phyloP scores from a whole-genome alignment of 2,888 invertebrate genomes.

The Hypercompe scribonia region DNA sequence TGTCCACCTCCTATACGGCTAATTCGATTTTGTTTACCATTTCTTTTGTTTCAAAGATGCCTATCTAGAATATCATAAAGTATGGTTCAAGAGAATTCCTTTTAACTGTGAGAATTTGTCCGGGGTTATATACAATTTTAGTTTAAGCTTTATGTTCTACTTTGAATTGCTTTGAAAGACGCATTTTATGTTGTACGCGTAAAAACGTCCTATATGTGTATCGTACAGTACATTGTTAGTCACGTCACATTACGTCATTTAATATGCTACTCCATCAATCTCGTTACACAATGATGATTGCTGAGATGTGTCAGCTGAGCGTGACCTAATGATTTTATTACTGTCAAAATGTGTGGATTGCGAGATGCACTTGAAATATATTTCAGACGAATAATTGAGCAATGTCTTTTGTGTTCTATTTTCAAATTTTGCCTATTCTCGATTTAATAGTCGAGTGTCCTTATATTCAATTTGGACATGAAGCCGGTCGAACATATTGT shows the following conservation, averaged over 20 bases:
- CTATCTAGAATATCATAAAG: too few species aligned
- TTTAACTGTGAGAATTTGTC: too few species aligned
- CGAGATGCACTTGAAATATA: not conserved
- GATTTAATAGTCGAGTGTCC: not conserved
- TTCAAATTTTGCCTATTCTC: not conserved
- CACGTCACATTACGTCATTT: constrained; percentile 14
- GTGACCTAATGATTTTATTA: constrained; percentile 6
- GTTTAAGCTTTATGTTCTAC: not conserved
- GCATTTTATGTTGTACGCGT: not conserved
- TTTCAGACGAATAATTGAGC: not conserved
- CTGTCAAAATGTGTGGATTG: not conserved
- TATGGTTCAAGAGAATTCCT: too few species aligned
- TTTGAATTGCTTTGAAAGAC: not conserved
- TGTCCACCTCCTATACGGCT: too few species aligned
- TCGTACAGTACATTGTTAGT: not conserved
- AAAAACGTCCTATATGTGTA: not conserved
- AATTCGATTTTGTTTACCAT: too few species aligned
- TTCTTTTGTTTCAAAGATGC: too few species aligned
- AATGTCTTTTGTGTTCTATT: not conserved
- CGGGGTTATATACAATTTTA: too few species aligned
- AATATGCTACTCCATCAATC: constrained; percentile 11
- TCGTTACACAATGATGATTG: constrained; percentile 13
- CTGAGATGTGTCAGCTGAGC: constrained; percentile 8
- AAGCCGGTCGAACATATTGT: too few species aligned
- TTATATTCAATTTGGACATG: too few species aligned